Percentiles rank a stretch among this genome's conserved stretches.
phyloP scores from a whole-genome alignment of 1,140 invertebrate species.

The Notospermus geniculatus region DNA sequence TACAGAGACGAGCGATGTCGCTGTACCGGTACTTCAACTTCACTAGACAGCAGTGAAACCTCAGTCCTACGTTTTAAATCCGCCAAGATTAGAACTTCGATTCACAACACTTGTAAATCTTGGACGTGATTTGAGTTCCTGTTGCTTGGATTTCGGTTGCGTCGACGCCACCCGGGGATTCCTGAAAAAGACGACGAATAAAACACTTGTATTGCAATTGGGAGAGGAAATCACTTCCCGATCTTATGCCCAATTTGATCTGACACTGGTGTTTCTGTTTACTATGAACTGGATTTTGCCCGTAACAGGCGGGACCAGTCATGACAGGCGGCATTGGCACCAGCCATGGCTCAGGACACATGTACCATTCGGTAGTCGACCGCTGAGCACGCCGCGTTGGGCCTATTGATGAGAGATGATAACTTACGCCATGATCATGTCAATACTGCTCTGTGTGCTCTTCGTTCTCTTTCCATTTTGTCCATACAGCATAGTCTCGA shows the following conservation, averaged over 20 bases:
- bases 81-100: constrained; percentile 8
- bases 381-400: not conserved
- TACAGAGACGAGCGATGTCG: too few species aligned
- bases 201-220: not conserved
- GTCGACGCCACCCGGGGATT: constrained; percentile 43
- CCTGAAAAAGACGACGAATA: constrained; percentile 25
- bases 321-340: too few species aligned
- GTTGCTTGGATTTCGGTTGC: constrained; percentile 38
- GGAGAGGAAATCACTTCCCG: not conserved
- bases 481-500: constrained; percentile 41
- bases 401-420: not conserved
- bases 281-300: too few species aligned
- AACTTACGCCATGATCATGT: constrained; percentile 50
- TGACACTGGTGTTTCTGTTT: too few species aligned
- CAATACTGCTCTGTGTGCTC: constrained; percentile 46
- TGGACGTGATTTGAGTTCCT: constrained; percentile 44
- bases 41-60: too few species aligned
- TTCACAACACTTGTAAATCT: constrained; percentile 40
- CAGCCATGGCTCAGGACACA: too few species aligned
- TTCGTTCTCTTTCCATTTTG: constrained; percentile 46
- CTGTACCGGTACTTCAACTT: too few species aligned
- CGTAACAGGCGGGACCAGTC: too few species aligned
- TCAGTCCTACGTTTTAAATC: too few species aligned
- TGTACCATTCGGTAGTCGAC: not conserved
- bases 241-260: too few species aligned